Conservation (phyloP, 2,113 vertebrate species). For the Gasterosteus nipponicus region DNA sequence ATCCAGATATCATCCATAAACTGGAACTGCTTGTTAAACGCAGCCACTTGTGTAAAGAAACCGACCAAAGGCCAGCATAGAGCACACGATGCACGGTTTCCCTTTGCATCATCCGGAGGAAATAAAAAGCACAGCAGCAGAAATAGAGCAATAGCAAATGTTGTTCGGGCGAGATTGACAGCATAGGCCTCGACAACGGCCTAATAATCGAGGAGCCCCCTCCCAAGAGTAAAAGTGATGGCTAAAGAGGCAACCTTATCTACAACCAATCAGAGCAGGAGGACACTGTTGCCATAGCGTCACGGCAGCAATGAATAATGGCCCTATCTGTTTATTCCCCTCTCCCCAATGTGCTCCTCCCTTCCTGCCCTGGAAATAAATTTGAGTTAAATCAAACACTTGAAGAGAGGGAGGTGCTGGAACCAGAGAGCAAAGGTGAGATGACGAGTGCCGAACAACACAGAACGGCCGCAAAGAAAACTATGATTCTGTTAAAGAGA, state of each 20-base stretch:
- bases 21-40: slow-evolving; percentile 32
- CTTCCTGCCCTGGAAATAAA: slow-evolving; percentile 49
- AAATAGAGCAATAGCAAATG: slow-evolving; percentile 39
- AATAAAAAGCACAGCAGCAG: slow-evolving; percentile 31
- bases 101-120: slow-evolving; percentile 27
- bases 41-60: slow-evolving; percentile 34
- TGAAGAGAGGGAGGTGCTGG: slow-evolving; percentile 48
- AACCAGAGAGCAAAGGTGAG: slow-evolving; percentile 33
- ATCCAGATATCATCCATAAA: slow-evolving; percentile 23
- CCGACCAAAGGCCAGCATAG: neutral
- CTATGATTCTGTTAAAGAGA: slow-evolving; percentile 1
- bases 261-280: slow-evolving; percentile 71
- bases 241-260: slow-evolving; percentile 68
- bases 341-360: slow-evolving; percentile 42
- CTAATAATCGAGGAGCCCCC: slow-evolving; percentile 47
- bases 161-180: slow-evolving; percentile 51
- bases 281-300: slow-evolving; percentile 79
- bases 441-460: neutral
- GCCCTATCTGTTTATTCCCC: slow-evolving; percentile 70
- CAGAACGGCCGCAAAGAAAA: slow-evolving; percentile 12
- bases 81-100: slow-evolving; percentile 34
- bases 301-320: slow-evolving; percentile 75
- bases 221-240: slow-evolving; percentile 57
- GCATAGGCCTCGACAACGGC: slow-evolving; percentile 44
- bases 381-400: slow-evolving; percentile 66